phyloP scores from a whole-genome alignment of 2,888 invertebrate species.

The Amphimallon solstitiale region DNA sequence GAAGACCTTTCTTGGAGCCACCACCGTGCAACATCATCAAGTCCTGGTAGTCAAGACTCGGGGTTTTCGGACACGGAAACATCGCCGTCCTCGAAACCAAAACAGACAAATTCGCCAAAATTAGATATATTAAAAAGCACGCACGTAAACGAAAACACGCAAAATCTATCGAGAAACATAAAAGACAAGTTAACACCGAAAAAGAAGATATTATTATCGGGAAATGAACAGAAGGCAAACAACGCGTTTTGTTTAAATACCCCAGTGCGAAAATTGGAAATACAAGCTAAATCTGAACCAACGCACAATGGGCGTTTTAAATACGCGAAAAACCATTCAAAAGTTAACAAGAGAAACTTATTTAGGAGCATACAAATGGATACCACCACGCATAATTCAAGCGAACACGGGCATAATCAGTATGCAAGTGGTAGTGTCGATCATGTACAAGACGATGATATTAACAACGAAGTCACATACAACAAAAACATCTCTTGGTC shows the following conservation, averaged over 20 bases:
- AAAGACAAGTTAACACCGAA: conserved; percentile 60
- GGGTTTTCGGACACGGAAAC: conserved; percentile 83
- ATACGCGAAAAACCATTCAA: conserved; percentile 54
- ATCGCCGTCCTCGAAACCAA: conserved; percentile 64
- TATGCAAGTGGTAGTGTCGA: conserved; percentile 54
- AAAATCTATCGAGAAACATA: conserved; percentile 59
- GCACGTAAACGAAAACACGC: conserved; percentile 39
- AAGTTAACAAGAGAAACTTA: conserved; percentile 58
- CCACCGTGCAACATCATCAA: conserved; percentile 67
- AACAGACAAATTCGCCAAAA: conserved; percentile 52
- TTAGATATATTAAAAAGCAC: conserved; percentile 44
- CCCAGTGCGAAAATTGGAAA: conserved; percentile 37
- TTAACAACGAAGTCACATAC: conserved; percentile 52
- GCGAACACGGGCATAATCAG: conserved; percentile 51
- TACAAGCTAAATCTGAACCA: conserved; percentile 44
- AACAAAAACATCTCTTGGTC: conserved; percentile 46
- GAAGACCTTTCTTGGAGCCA: conserved; percentile 49
- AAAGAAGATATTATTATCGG: conserved; percentile 42
- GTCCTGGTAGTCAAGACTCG: conserved; percentile 82
- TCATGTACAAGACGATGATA: conserved; percentile 49
- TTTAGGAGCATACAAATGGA: conserved; percentile 49
- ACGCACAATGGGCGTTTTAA: conserved; percentile 41
- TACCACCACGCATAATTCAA: conserved; percentile 37
- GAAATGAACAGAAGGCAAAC: conserved; percentile 8
- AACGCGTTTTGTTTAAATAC: conserved; percentile 25